Evolutionary conservation across 2,113 vertebrate species (phyloP), one percentile per base, ranked within the genome.

Genomic region (Lepus europaeus): DNA sequence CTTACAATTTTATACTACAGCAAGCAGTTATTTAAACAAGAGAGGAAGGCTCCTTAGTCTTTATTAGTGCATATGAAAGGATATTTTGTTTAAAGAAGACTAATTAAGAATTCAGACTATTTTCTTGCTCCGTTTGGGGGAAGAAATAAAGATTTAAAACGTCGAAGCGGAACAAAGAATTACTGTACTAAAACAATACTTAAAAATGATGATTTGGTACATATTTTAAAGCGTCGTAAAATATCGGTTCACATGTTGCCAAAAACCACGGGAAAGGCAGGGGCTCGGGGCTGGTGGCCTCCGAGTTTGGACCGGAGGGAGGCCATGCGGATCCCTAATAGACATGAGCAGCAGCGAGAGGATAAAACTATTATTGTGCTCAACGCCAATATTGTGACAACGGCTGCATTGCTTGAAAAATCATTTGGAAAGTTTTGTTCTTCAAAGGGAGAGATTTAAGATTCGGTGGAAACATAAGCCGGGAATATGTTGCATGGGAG

Each of bases 1-100:
- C 98, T 97, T 98, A 98, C 98, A 98, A 98, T 98, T 98, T 98
- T 98, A 98, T 98, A 98, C 98, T 97, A 98, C 98, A 98, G 98
- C 98, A 98, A 98, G 98, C 98, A 98, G 98, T 98, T 98, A 98
- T 98, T 98, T 98, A 98, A 98, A 99, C 98, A 98, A 98, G 98
- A 98, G 97, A 97, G 98, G 98, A 98, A 97, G 94, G 97, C 97
- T 98, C 97, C 97, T 98, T 98, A 97, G 97, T 99, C 98, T 98
- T 99, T 98, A 99, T 99, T 98, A 99, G 98, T 83, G 96, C 97
- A 96, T 98, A 98, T 98, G 98, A 98, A 98, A 98, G 98, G 98
- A 97, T 98, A 98, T 98, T 98, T 98, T 98, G 98, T 98, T 98
- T 98, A 98, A 98, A 98, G 98, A 98, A 98, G 98, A 98, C 98